These are phyloP conservation scores for Schlechtendalia chinensis DNA, from an alignment of 1,140 invertebrate species.

Conservation along the genomic window DNA sequence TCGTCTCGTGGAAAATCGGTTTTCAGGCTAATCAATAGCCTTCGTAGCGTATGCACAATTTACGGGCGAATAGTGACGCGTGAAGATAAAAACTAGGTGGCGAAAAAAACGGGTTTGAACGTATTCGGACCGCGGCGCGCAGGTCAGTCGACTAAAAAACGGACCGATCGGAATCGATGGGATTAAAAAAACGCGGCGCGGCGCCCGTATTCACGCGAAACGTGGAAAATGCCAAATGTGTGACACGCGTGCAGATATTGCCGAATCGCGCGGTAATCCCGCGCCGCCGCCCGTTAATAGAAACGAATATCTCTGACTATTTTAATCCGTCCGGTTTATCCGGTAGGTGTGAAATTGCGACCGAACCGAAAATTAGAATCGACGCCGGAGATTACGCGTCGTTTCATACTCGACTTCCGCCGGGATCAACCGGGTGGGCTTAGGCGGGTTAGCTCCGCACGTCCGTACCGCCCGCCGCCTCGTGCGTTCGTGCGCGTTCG, in stretches of 20 bases:
- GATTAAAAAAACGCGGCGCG: slow-evolving; percentile 9
- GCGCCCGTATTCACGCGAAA: not conserved
- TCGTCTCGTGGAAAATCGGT: too few species aligned
- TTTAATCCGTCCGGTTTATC: slow-evolving; percentile 15
- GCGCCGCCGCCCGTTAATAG: slow-evolving; percentile 23
- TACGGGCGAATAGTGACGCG: not conserved
- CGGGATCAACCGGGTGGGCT: slow-evolving; percentile 1
- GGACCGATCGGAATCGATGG: not conserved
- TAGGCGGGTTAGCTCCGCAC: not conserved
- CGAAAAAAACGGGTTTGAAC: not conserved
- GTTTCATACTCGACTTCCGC: slow-evolving; percentile 30
- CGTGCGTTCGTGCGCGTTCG: too few species aligned
- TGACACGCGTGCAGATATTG: not conserved
- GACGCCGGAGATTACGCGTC: not conserved
- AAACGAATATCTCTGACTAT: slow-evolving; percentile 39
- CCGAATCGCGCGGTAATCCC: not conserved
- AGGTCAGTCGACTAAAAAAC: too few species aligned
- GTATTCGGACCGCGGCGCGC: not conserved
- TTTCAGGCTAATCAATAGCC: not conserved
- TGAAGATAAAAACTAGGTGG: not conserved
- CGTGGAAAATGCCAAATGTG: too few species aligned
- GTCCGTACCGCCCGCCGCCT: not conserved
- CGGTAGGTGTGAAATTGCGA: slow-evolving; percentile 27
- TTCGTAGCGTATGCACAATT: too few species aligned
- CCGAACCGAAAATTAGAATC: slow-evolving; percentile 29